phyloP scores from a whole-genome alignment of 2,888 invertebrate species.

The Thymelicus sylvestris region DNA sequence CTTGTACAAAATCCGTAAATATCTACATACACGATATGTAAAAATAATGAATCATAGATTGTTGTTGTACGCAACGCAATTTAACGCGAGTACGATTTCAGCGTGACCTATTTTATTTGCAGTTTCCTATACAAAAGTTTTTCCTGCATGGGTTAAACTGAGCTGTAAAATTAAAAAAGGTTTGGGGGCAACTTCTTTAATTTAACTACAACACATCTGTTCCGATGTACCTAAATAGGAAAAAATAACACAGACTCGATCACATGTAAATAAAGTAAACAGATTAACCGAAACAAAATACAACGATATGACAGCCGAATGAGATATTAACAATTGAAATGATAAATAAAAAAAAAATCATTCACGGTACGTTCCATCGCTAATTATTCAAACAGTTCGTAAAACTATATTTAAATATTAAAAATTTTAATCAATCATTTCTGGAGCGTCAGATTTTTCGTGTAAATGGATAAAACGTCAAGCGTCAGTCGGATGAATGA shows the following conservation, averaged over 20 bases:
- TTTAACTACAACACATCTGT: no score
- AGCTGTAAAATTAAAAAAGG: no score
- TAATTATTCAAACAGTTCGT: slow-evolving; percentile 67
- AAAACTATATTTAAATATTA: slow-evolving; percentile 65
- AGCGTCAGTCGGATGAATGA: slow-evolving; percentile 39
- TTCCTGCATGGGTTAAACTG: no score
- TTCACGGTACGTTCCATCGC: slow-evolving; percentile 55
- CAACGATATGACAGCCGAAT: slow-evolving; percentile 57
- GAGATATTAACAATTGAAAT: slow-evolving; percentile 70
- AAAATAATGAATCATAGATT: no score
- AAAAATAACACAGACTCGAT: slow-evolving; percentile 53
- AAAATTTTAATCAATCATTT: slow-evolving; percentile 59
- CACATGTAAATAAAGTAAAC: slow-evolving; percentile 52
- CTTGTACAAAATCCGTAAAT: no score
- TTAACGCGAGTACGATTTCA: no score
- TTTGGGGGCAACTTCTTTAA: no score
- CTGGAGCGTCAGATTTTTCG: slow-evolving; percentile 43
- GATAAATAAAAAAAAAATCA: slow-evolving; percentile 65
- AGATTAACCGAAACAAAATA: slow-evolving; percentile 55
- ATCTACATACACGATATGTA: no score
- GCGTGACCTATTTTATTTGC: no score
- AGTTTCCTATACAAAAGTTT: no score
- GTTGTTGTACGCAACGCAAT: no score
- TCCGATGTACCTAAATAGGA: slow-evolving; percentile 42
- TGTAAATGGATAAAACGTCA: slow-evolving; percentile 29